Conservation (phyloP, 1,140 invertebrate species). For the Platorchestia sp. region DNA sequence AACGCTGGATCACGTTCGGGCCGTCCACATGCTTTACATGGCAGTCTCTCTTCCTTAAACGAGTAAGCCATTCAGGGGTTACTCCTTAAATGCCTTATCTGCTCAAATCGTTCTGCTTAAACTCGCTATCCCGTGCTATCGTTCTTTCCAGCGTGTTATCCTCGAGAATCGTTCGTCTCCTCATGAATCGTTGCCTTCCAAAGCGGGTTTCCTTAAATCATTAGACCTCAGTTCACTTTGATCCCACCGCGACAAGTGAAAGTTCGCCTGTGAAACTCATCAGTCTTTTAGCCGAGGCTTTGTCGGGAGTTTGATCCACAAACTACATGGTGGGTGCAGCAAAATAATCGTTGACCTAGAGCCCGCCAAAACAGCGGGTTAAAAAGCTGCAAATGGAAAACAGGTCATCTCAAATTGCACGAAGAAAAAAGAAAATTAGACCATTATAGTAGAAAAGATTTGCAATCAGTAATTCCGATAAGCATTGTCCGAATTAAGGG, state of each 20-base stretch:
- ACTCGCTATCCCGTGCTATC: background rate
- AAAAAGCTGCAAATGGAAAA: background rate
- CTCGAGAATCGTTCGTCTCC: background rate
- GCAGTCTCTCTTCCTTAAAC: background rate
- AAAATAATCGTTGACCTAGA: background rate
- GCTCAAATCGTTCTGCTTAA: constrained; percentile 2
- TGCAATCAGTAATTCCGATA: background rate
- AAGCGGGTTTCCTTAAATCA: background rate
- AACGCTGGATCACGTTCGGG: constrained; percentile 9
- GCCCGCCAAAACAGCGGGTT: background rate
- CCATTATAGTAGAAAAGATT: background rate
- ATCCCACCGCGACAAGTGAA: constrained; percentile 14
- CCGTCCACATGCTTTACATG: background rate
- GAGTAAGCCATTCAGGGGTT: background rate
- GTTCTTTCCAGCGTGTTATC: background rate
- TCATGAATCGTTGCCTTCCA: background rate
- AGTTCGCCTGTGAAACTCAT: constrained; percentile 12
- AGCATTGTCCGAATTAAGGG: background rate
- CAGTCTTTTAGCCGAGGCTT: background rate
- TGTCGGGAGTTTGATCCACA: background rate
- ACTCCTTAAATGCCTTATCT: constrained; percentile 6
- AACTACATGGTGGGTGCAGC: background rate
- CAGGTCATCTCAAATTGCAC: background rate
- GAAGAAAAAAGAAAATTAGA: background rate
- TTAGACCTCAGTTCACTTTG: background rate